These are phyloP conservation scores for Caradrina kadenii DNA, from an alignment of 2,888 invertebrate species.

Conservation along the genomic window DNA sequence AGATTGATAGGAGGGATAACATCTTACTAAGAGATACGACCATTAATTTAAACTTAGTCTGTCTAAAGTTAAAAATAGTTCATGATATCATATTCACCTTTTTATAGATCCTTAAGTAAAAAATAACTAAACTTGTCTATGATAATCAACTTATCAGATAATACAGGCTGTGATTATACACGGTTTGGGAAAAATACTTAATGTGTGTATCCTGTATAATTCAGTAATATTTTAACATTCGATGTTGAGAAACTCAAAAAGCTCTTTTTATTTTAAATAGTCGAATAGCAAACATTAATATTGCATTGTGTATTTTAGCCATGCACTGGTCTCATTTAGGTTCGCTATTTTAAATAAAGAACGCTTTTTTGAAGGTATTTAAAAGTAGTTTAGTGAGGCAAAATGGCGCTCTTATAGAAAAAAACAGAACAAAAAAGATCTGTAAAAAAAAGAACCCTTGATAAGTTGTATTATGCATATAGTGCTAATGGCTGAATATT, in stretches of 20 bases:
- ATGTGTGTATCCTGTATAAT: slow-evolving; percentile 1
- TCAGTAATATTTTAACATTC: slow-evolving; percentile 4
- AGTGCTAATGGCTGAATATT: not conserved
- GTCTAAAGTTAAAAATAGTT: not conserved
- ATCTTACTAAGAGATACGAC: slow-evolving; percentile 51
- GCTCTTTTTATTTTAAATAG: slow-evolving; percentile 21
- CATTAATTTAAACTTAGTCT: slow-evolving; percentile 21
- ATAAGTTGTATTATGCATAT: not conserved
- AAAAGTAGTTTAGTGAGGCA: slow-evolving; percentile 15
- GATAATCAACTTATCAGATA: slow-evolving; percentile 7
- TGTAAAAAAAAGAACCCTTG: not conserved
- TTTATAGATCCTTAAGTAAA: not conserved
- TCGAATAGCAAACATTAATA: not conserved
- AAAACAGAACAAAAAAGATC: not conserved
- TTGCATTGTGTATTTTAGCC: not conserved
- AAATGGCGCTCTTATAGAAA: slow-evolving; percentile 10
- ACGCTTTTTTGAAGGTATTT: slow-evolving; percentile 15
- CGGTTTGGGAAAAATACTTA: not conserved
- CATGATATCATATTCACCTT: slow-evolving; percentile 21
- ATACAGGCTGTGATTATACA: not conserved
- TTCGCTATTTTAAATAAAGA: slow-evolving; percentile 16
- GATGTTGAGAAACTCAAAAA: slow-evolving; percentile 12
- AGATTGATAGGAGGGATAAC: slow-evolving; percentile 57
- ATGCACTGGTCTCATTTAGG: slow-evolving; percentile 10
- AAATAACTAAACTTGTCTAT: slow-evolving; percentile 9